Conservation (phyloP, 2,888 invertebrate species). For the Melinaea menophilus region DNA sequence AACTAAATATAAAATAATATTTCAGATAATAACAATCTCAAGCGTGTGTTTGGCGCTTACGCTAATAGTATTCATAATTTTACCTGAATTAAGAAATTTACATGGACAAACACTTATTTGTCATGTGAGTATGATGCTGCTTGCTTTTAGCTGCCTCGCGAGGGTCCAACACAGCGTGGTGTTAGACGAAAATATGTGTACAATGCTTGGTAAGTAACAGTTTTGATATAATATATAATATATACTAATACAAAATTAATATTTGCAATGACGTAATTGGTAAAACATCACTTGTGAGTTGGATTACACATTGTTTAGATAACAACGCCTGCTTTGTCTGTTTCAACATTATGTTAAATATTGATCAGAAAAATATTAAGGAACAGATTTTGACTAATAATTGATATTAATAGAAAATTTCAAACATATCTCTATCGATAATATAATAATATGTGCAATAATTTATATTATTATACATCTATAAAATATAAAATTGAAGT, state of each 20-base stretch:
- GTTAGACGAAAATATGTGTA: constrained; percentile 61
- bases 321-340: constrained; percentile 10
- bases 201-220: constrained; percentile 67
- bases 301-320: constrained; percentile 15
- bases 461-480: too few species aligned
- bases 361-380: constrained; percentile 4
- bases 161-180: constrained; percentile 71
- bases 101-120: constrained; percentile 86
- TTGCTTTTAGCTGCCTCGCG: constrained; percentile 81
- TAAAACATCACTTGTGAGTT: constrained; percentile 8
- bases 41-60: constrained; percentile 81
- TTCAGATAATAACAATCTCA: constrained; percentile 77
- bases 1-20: neutral
- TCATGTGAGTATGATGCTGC: constrained; percentile 80
- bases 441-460: too few species aligned
- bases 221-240: neutral
- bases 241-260: constrained; percentile 8
- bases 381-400: constrained; percentile 4
- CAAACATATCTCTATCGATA: neutral
- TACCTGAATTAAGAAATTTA: constrained; percentile 83
- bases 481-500: too few species aligned
- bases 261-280: constrained; percentile 13
- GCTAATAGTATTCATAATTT: constrained; percentile 80
- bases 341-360: constrained; percentile 7
- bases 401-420: neutral